Evolutionary conservation across 2,888 invertebrate genomes (phyloP).

Genomic region (Diogma glabrata): DNA sequence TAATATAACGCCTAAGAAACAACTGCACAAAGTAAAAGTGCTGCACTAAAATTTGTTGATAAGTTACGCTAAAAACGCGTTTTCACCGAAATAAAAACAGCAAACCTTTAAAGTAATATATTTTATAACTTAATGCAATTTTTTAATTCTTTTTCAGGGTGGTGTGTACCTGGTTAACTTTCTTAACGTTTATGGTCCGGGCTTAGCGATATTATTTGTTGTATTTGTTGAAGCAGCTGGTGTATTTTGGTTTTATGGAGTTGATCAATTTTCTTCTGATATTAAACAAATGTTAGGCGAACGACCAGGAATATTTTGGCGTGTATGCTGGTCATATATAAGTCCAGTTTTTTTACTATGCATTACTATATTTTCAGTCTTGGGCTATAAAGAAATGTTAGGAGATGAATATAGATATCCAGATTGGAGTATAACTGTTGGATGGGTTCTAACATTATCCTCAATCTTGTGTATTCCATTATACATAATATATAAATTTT

Average conservation of each 20-base stretch:
- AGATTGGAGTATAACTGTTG: conserved; percentile 67
- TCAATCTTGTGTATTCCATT: conserved; percentile 77
- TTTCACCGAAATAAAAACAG: too few relatives aligned
- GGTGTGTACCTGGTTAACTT: conserved; percentile 79
- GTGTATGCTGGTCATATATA: conserved; percentile 76
- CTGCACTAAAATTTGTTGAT: too few relatives aligned
- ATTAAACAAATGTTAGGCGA: conserved; percentile 75
- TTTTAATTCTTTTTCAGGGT: conserved; percentile 46
- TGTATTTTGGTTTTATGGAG: conserved; percentile 83
- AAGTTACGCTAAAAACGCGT: too few relatives aligned
- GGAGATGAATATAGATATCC: conserved; percentile 64
- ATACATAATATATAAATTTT: conserved; percentile 68
- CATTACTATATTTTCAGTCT: conserved; percentile 72
- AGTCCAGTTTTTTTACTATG: conserved; percentile 72
- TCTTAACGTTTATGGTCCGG: conserved; percentile 78
- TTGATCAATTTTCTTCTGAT: conserved; percentile 66
- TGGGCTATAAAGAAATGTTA: conserved; percentile 70
- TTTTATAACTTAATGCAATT: too few relatives aligned
- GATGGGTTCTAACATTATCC: conserved; percentile 72
- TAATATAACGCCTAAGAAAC: too few relatives aligned
- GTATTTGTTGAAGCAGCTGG: conserved; percentile 86
- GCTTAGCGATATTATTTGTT: conserved; percentile 76
- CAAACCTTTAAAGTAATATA: too few relatives aligned
- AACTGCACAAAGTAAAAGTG: too few relatives aligned
- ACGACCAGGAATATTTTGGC: conserved; percentile 66